Conservation (phyloP, 2,113 vertebrate species). For the Grus americana region DNA sequence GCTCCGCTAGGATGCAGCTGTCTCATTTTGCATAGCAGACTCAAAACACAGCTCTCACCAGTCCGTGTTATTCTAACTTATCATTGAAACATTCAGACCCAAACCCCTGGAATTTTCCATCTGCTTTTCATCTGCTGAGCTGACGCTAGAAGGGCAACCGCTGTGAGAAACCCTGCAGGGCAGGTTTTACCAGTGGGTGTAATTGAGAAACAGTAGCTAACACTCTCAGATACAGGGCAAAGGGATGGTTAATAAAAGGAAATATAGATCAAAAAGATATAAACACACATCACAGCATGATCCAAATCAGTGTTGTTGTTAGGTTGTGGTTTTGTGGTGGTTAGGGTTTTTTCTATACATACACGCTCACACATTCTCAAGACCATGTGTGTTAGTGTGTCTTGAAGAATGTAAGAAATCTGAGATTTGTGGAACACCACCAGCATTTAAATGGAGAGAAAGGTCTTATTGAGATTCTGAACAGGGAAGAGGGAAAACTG, state of each 20-base stretch:
- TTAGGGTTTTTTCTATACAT: not conserved
- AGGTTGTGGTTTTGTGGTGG: not conserved
- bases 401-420: constrained; percentile 19
- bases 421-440: not conserved
- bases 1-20: not conserved
- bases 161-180: constrained; percentile 61
- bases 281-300: constrained; percentile 53
- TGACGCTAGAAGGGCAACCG: constrained; percentile 47
- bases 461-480: not conserved
- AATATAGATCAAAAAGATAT: constrained; percentile 67
- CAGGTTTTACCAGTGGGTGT: constrained; percentile 65
- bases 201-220: constrained; percentile 69
- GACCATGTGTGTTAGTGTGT: not conserved
- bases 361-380: not conserved
- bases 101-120: constrained; percentile 78
- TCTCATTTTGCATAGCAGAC: constrained; percentile 56
- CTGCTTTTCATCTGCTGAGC: constrained; percentile 72
- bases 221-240: constrained; percentile 41
- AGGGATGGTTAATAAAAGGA: constrained; percentile 68
- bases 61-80: constrained; percentile 67
- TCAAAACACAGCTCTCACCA: constrained; percentile 67
- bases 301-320: constrained; percentile 12
- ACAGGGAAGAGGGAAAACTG: not conserved
- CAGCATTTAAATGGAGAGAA: constrained; percentile 13
- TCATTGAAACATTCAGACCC: constrained; percentile 69